Percentiles rank a stretch among this genome's conserved stretches.
Evolutionary conservation across 2,888 invertebrate species (phyloP).

Genomic region (Smittia aterrima): DNA sequence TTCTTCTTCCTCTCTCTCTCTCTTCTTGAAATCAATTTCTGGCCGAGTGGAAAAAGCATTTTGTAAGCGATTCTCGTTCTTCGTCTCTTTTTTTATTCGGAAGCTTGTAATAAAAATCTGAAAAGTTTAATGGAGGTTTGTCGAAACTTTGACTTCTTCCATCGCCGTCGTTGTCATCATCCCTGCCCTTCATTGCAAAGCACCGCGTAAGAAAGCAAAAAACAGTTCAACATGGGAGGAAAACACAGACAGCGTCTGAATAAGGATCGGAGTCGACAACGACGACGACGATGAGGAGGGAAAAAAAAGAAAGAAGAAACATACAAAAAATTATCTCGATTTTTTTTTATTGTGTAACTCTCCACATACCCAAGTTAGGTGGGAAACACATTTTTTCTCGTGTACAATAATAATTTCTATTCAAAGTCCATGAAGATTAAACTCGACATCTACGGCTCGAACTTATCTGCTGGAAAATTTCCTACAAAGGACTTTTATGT

Average conservation of each 20-base stretch:
- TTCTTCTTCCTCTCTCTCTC: not conserved
- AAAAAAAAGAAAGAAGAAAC: not conserved
- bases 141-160: not conserved
- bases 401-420: conserved; percentile 23
- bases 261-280: too few relatives aligned
- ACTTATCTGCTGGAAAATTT: conserved; percentile 20
- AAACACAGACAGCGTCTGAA: conserved; percentile 12
- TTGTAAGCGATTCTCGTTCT: not conserved
- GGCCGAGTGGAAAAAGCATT: not conserved
- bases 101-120: not conserved
- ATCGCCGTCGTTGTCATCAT: not conserved
- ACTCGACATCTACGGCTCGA: conserved; percentile 8
- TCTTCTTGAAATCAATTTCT: not conserved
- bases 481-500: conserved; percentile 10
- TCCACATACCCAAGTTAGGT: not conserved
- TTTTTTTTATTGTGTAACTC: not conserved
- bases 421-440: not conserved
- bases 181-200: not conserved
- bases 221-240: not conserved
- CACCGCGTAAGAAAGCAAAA: not conserved
- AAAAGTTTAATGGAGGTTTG: not conserved
- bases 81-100: not conserved
- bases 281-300: too few relatives aligned
- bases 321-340: not conserved
- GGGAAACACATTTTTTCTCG: conserved; percentile 4